phyloP scores from a whole-genome alignment of 2,888 invertebrate species.

The Caenorhabditis imperialis region DNA sequence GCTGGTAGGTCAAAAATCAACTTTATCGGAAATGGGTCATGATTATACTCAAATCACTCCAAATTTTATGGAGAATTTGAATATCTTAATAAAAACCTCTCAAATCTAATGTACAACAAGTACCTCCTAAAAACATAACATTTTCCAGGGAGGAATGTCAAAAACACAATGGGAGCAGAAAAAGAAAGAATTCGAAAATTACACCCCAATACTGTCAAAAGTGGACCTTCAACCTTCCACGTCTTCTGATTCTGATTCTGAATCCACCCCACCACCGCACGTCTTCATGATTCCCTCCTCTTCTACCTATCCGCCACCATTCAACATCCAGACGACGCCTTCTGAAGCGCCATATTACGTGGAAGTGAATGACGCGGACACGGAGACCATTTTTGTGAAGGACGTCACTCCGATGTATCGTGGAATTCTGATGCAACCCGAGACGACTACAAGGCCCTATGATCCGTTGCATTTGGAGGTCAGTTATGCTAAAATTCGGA shows the following conservation, averaged over 20 bases:
- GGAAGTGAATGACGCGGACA: constrained; percentile 56
- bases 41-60: too few relatives aligned
- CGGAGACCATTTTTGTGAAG: constrained; percentile 49
- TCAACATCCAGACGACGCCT: constrained; percentile 2
- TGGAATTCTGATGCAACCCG: constrained; percentile 12
- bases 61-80: too few relatives aligned
- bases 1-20: too few relatives aligned
- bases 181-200: constrained; percentile 36
- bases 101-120: too few relatives aligned
- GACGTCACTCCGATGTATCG: constrained; percentile 43
- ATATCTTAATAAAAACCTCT: too few relatives aligned
- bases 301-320: not conserved
- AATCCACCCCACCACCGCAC: not conserved
- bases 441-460: constrained; percentile 36
- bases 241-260: too few relatives aligned
- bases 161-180: constrained; percentile 17
- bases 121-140: not conserved
- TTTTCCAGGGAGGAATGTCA: constrained; percentile 30
- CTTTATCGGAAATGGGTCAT: too few relatives aligned
- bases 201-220: constrained; percentile 15
- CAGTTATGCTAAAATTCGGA: not conserved
- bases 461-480: constrained; percentile 54
- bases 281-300: not conserved
- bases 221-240: constrained; percentile 14
- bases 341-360: constrained; percentile 36